Evolutionary conservation across 2,797 vertebrate genomes (phyloP).

Genomic region (Mormyrops attenuatus): DNA sequence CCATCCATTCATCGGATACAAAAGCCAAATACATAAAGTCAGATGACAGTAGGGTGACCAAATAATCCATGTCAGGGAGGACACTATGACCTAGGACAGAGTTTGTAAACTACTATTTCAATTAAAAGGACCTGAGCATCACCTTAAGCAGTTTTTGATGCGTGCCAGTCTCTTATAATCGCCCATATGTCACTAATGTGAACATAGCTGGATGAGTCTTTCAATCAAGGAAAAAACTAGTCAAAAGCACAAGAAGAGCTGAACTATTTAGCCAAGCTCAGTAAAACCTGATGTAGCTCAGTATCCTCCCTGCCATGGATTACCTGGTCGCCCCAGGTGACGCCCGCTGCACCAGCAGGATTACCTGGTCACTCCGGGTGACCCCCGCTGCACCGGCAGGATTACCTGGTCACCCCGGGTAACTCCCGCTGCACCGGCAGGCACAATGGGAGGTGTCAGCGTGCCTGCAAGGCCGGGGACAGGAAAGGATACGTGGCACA

Average conservation of each 20-base stretch:
- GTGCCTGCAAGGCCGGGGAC: neutral
- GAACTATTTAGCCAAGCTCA: neutral
- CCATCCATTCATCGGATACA: neutral
- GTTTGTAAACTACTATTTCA: neutral
- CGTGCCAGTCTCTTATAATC: neutral
- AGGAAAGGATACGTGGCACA: conserved; percentile 94
- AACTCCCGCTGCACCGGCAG: neutral
- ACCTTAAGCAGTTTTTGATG: neutral
- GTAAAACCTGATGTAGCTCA: neutral
- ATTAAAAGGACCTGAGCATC: neutral
- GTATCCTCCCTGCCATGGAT: neutral
- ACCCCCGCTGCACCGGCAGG: too few relatives aligned
- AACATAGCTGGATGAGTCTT: neutral
- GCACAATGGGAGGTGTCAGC: neutral
- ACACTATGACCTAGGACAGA: neutral
- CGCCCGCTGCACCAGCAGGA: neutral
- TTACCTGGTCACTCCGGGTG: neutral
- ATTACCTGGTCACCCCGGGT: neutral
- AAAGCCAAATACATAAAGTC: neutral
- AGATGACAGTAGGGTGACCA: neutral
- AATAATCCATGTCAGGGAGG: neutral
- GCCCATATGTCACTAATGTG: neutral
- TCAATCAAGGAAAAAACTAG: neutral
- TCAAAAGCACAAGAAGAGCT: neutral
- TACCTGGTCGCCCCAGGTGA: neutral